Evolutionary conservation across 92 coral and sea anemone species (phyloP).

Genomic region (Bergia sp.): DNA sequence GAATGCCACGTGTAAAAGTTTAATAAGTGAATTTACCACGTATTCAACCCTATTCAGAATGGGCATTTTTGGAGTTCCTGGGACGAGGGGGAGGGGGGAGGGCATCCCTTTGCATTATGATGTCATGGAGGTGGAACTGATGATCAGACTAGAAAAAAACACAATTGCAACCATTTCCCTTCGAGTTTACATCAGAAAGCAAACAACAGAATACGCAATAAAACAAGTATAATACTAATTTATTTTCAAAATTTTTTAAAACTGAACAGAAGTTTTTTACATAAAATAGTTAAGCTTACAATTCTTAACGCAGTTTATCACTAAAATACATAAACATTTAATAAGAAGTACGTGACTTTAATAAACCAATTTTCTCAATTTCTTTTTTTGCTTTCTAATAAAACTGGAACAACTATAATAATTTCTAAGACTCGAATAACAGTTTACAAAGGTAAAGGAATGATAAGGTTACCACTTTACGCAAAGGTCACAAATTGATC

Average conservation of each 20-base stretch:
- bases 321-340: not conserved
- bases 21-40: too few species aligned
- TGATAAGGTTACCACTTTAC: not conserved
- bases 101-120: too few species aligned
- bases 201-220: not conserved
- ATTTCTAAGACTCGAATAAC: not conserved
- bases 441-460: not conserved
- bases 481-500: not conserved
- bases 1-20: too few species aligned
- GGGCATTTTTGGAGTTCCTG: too few species aligned
- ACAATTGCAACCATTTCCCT: not conserved
- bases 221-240: not conserved
- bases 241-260: constrained; percentile 13
- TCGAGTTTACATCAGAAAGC: not conserved
- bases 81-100: too few species aligned
- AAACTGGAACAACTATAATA: not conserved
- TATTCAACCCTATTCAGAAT: too few species aligned
- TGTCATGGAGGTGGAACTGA: too few species aligned
- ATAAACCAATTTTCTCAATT: not conserved
- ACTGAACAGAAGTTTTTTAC: not conserved
- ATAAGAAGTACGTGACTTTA: not conserved
- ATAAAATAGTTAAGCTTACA: not conserved
- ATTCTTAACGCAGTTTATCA: not conserved
- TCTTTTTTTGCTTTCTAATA: not conserved
- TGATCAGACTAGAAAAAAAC: too few species aligned